These are phyloP conservation scores for Agelastica alni DNA, from an alignment of 2,888 invertebrate genomes.

Conservation along the genomic window DNA sequence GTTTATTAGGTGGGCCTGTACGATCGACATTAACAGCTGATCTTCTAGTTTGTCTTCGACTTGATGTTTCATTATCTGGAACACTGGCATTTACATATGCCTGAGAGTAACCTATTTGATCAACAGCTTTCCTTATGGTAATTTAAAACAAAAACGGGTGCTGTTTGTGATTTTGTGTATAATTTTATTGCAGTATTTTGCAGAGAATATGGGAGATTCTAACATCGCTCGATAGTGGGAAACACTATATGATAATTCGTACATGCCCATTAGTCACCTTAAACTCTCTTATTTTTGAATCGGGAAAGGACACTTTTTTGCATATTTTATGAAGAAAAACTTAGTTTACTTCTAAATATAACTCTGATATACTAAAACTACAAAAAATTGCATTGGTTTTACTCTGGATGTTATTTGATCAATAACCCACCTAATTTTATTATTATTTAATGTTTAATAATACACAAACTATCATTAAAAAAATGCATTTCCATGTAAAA, in stretches of 20 bases:
- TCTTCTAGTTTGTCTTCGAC: neutral
- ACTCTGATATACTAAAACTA: conserved; percentile 23
- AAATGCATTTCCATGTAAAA: no score
- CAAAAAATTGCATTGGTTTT: conserved; percentile 24
- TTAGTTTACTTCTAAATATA: conserved; percentile 23
- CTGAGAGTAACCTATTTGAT: neutral
- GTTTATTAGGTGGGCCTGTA: neutral
- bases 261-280: neutral
- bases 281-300: conserved; percentile 5
- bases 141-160: no score
- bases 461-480: no score
- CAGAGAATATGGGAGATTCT: neutral
- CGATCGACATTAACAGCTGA: no score
- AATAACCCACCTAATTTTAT: no score
- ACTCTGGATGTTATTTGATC: no score
- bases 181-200: neutral
- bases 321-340: conserved; percentile 22
- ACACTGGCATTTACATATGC: neutral
- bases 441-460: no score
- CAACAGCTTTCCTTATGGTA: neutral
- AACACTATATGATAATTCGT: neutral
- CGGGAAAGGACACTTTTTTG: conserved; percentile 20
- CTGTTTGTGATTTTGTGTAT: no score
- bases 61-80: neutral
- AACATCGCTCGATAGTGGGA: neutral